A percentile compares a stretch with the other conserved stretches of the same genome.
These are phyloP conservation scores for Teleopsis dalmanni DNA, from an alignment of 1,140 invertebrate species.

Conservation along the genomic window DNA sequence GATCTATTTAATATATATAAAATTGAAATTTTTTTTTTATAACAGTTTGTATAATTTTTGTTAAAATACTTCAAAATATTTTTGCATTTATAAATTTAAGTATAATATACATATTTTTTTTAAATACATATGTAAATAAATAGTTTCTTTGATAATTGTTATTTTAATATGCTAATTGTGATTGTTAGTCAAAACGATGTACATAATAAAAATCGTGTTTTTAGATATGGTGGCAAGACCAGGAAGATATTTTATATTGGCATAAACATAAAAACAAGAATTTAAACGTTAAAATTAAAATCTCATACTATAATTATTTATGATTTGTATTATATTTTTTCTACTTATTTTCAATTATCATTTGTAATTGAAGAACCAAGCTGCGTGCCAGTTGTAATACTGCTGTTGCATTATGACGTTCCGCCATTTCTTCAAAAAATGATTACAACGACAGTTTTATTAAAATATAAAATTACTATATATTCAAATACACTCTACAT, in stretches of 20 bases:
- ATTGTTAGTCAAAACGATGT: too few species aligned
- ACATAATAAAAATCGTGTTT: too few species aligned
- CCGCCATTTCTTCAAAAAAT: conserved; percentile 81
- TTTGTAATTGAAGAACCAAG: conserved; percentile 79
- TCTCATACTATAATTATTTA: too few species aligned
- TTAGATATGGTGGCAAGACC: too few species aligned
- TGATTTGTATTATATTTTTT: too few species aligned
- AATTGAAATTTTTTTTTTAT: not conserved
- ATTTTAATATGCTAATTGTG: too few species aligned
- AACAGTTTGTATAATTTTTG: not conserved
- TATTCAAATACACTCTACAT: conserved; percentile 28
- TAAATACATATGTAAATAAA: not conserved
- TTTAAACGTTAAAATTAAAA: too few species aligned
- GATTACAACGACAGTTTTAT: not conserved
- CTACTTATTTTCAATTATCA: conserved; percentile 83
- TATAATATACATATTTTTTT: not conserved
- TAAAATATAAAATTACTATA: not conserved
- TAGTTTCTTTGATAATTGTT: not conserved
- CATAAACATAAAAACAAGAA: too few species aligned
- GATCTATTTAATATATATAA: not conserved
- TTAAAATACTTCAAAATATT: not conserved
- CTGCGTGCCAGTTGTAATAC: conserved; percentile 76
- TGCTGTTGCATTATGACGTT: conserved; percentile 76
- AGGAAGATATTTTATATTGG: too few species aligned
- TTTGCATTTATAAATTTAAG: not conserved